Evolutionary conservation across 1,140 invertebrate genomes (phyloP), one percentile per base, ranked within the genome.

Genomic region (Venustaconcha ellipsiformis): DNA sequence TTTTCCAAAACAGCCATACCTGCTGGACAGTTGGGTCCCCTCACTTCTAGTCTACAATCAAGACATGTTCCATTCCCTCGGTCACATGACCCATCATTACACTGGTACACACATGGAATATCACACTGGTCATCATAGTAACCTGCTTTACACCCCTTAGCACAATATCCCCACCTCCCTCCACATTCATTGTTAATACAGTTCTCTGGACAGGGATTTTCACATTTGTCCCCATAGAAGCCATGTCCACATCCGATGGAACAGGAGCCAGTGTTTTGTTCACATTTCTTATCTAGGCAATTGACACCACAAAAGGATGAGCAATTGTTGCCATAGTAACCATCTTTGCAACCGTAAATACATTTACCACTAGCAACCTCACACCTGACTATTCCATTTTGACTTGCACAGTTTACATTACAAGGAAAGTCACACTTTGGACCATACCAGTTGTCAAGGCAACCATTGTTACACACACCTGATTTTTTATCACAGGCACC

Each of bases 1-100:
- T 48, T 48, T 48, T 48, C 37, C 37, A 48, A 48, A 6, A 48
- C 37, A 5, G 37, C 37, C 37, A 48, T 48, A 48, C 37, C 37
- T 48, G 37, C 37, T 11, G 37, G 37, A 48, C 37, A 48, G 6
- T 48, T 48, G 37, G 37, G 37, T 48, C 37, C 37, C 11, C 8
- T 48, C 37, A 48, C 37, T 48, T 48, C 37, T 48, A 48, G 37
- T 48, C 26, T 72, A 58, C 75, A 77, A 62, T 72, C 75, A 14
- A 58, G 63, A 64, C 75, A 77, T 18, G 18, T 26, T n/a, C 75
- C 75, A 17, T 17, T 30, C 14, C 57, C 18, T 12, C 75, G 15
- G 56, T 72, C 70, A 60, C 75, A 77, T 17, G 30, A 67, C 6
- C 56, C 75, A 70, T 77, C 75, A 6, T 57, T 77, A 55, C 75